These are phyloP conservation scores for Muricea muricata DNA, from an alignment of 92 coral and sea anemone genomes.

Conservation along the genomic window DNA sequence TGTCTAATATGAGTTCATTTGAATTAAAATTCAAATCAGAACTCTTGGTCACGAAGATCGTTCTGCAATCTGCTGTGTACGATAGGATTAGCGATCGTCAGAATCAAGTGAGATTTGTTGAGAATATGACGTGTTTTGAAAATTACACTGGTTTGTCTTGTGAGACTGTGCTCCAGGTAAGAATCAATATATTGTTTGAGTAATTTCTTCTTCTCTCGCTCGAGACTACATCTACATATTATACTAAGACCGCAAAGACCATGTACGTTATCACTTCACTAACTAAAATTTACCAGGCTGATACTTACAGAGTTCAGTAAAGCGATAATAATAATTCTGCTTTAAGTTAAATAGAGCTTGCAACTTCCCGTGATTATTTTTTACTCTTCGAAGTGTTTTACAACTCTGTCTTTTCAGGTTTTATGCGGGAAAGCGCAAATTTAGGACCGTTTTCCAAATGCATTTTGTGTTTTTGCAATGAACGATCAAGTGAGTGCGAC, in stretches of 20 bases:
- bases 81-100: slow-evolving; percentile 34
- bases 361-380: no score
- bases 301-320: no score
- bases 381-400: background rate
- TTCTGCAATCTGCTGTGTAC: slow-evolving; percentile 68
- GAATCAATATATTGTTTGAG: no score
- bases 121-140: slow-evolving; percentile 76
- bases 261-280: no score
- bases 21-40: slow-evolving; percentile 62
- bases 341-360: no score
- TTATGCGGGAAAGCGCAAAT: slow-evolving; percentile 72
- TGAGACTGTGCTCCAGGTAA: slow-evolving; percentile 83
- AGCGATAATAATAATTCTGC: no score
- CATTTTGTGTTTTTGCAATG: slow-evolving; percentile 82
- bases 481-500: slow-evolving; percentile 79
- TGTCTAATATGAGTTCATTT: slow-evolving; percentile 77
- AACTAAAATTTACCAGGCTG: no score
- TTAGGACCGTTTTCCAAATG: slow-evolving; percentile 75
- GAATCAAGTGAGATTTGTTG: slow-evolving; percentile 70
- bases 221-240: no score
- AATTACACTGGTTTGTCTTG: slow-evolving; percentile 96
- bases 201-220: no score
- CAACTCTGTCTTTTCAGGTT: slow-evolving; percentile 61
- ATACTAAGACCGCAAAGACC: no score
- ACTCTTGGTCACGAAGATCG: slow-evolving; percentile 63